Evolutionary conservation across 2,113 vertebrate species (phyloP).

Genomic region (Felis catus): DNA sequence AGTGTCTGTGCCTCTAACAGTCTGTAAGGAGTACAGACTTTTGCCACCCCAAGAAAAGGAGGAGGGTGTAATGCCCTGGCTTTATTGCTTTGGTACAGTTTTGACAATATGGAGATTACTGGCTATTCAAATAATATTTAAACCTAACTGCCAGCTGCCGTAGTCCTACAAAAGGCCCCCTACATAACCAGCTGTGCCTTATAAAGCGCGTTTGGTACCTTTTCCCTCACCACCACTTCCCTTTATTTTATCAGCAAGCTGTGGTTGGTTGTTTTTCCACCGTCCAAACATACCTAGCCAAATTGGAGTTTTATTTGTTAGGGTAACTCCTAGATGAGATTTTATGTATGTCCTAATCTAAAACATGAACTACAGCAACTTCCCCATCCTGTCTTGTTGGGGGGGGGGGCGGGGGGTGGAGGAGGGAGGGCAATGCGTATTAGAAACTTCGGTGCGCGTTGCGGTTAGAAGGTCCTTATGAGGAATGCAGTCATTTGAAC

Average conservation of each 20-base stretch:
- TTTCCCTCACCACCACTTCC: neutral
- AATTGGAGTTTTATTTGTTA: constrained; percentile 84
- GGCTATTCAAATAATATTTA: constrained; percentile 78
- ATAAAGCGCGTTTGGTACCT: constrained; percentile 76
- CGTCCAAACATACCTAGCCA: constrained; percentile 84
- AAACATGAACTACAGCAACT: constrained; percentile 81
- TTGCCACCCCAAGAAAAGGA: neutral
- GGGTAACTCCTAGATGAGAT: constrained; percentile 81
- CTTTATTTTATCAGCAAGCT: constrained; percentile 82
- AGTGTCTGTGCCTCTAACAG: neutral
- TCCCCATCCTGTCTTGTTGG: constrained; percentile 73
- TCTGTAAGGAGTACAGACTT: neutral
- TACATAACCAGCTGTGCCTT: constrained; percentile 82
- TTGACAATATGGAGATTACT: constrained; percentile 69
- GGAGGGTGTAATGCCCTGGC: neutral
- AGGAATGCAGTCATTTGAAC: constrained; percentile 74
- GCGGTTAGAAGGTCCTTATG: constrained; percentile 75
- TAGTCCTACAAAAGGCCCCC: constrained; percentile 76
- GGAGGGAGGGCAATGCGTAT: constrained; percentile 35
- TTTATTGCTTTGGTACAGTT: constrained; percentile 59
- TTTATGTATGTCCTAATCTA: constrained; percentile 84
- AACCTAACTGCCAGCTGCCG: constrained; percentile 82
- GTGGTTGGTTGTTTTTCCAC: constrained; percentile 84
- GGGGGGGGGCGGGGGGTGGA: neutral
- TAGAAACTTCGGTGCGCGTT: constrained; percentile 65